Evolutionary conservation across 2,113 vertebrate genomes (phyloP).

Genomic region (Trichechus manatus): DNA sequence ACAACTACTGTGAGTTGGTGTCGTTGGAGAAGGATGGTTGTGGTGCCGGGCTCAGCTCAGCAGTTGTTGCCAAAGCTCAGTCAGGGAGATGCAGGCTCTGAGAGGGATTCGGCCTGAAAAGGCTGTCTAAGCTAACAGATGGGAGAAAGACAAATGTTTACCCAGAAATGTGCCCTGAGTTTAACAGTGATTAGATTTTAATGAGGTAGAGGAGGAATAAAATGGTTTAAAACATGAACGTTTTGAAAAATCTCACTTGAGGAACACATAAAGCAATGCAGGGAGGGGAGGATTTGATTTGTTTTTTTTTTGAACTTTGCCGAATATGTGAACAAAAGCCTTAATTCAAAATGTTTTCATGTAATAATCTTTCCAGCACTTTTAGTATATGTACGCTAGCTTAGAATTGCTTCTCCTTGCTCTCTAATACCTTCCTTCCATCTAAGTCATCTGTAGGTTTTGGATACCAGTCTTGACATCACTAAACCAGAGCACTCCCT

Average conservation of each 20-base stretch:
- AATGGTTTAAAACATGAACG: not conserved
- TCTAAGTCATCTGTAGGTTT: not conserved
- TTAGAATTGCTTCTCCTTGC: not conserved
- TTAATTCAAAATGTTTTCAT: not conserved
- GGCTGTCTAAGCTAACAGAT: not conserved
- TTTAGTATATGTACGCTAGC: not conserved
- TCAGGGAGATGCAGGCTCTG: fast-evolving
- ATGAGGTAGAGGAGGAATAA: not conserved
- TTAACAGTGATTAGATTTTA: not conserved
- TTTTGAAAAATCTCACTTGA: not conserved
- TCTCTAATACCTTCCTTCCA: not conserved
- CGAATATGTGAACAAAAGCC: not conserved
- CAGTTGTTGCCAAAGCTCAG: not conserved
- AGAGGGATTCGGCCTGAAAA: not conserved
- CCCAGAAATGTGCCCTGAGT: not conserved
- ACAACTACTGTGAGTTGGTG: not conserved
- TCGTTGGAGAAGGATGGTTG: not conserved
- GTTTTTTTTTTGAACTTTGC: not conserved
- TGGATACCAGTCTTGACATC: fast-evolving
- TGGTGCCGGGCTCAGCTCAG: not conserved
- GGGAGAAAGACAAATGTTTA: constrained; percentile 10
- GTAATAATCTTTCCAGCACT: not conserved
- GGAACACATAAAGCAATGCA: not conserved
- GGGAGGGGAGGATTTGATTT: not conserved
- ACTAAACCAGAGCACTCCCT: not conserved